A percentile compares a stretch with the other conserved stretches of the same genome.
Conservation (phyloP, 1,140 invertebrate genomes). For the Galleria mellonella region DNA sequence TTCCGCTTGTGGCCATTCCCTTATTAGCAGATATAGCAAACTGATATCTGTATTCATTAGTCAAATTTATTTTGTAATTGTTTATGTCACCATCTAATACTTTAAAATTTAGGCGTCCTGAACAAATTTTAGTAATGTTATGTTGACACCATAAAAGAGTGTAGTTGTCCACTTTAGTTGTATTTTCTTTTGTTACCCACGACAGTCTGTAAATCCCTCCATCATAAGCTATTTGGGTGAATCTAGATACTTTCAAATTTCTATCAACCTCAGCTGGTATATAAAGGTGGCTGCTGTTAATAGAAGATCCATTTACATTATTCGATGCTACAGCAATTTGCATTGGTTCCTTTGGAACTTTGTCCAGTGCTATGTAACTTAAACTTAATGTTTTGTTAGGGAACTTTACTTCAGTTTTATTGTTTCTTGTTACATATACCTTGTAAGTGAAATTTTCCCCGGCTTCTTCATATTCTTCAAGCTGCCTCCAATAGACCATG, state of each 20-base stretch:
- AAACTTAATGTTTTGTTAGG: slow-evolving; percentile 55
- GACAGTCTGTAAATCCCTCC: slow-evolving; percentile 81
- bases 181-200: slow-evolving; percentile 75
- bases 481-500: slow-evolving; percentile 83
- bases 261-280: slow-evolving; percentile 76
- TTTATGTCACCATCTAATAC: slow-evolving; percentile 41
- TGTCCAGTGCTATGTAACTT: slow-evolving; percentile 42
- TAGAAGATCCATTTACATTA: slow-evolving; percentile 77
- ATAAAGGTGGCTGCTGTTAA: slow-evolving; percentile 73
- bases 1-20: slow-evolving; percentile 79
- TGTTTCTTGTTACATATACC: slow-evolving; percentile 32
- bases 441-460: slow-evolving; percentile 59
- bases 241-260: slow-evolving; percentile 78
- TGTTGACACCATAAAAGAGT: slow-evolving; percentile 84
- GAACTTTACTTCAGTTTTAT: slow-evolving; percentile 28
- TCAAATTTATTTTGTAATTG: slow-evolving; percentile 51
- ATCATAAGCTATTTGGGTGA: slow-evolving; percentile 77
- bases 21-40: slow-evolving; percentile 85
- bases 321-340: slow-evolving; percentile 65
- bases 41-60: slow-evolving; percentile 57
- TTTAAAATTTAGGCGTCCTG: slow-evolving; percentile 50
- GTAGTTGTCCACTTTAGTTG: slow-evolving; percentile 69
- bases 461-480: slow-evolving; percentile 75
- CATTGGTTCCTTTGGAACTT: slow-evolving; percentile 42
- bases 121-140: slow-evolving; percentile 50